Evolutionary conservation across 2,113 vertebrate genomes (phyloP), one percentile per base, ranked within the genome.

Genomic region (Sinocyclocheilus anshuiensis): DNA sequence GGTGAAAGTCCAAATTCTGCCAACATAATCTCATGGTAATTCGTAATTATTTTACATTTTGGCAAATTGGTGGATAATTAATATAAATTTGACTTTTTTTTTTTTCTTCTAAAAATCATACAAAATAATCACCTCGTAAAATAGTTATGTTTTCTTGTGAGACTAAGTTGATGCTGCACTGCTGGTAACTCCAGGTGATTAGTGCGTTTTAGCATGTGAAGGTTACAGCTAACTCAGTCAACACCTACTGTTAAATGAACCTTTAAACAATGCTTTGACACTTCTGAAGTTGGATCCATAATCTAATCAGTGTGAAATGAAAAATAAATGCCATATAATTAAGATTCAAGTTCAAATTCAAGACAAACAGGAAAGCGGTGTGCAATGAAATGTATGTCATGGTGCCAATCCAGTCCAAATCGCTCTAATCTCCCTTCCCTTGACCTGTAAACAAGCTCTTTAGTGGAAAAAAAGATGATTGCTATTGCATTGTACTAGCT

Each of bases 361-460:
- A 55, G 65, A 53, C 20, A 33, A 55, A 83, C 26, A 72, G 18
- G 39, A 12, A 26, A 67, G 45, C 16, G 33, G 42, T 69, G n/a
- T 82, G 61, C 61, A 39, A 13, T 67, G 26, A 86, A 80, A 39
- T 76, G 2, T 45, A 67, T 2, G 15, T 6, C 48, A 29, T 33
- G 42, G 53, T 84, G 50, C 55, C 39, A 86, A 36, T 74, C 78
- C 48, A 50, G 42, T 55, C 53, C 26, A 36, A 53, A 53, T 69
- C 48, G 50, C 65, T 71, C 42, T 24, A 83, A 83, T 74, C 80
- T 72, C 16, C 42, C 39, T 59, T 24, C 2, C 11, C 33, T 36
- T 61, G 79, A 81, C 76, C 67, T 87, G 85, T 87, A 84, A 87
- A 86, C 75, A 87, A 22, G 18, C 74, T 72, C 65, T 50, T 50